Evolutionary conservation across 2,113 vertebrate genomes (phyloP).

Genomic region (Stegastes partitus): DNA sequence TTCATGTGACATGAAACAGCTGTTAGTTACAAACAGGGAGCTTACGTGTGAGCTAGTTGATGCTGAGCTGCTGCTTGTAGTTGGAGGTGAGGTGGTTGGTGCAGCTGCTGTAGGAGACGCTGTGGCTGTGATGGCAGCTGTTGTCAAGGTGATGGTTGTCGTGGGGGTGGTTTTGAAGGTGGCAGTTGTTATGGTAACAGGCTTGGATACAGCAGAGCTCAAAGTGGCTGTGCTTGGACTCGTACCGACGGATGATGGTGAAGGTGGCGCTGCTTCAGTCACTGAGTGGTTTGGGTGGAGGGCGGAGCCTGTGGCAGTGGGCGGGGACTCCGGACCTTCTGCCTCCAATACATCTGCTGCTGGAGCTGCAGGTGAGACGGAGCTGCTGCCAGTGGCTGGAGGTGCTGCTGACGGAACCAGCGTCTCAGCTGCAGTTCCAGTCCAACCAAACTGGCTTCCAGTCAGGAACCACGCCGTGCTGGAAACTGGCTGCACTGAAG

Average conservation of each 20-base stretch:
- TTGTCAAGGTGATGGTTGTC: background rate
- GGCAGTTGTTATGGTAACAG: background rate
- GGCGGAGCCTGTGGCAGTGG: slow-evolving; percentile 5
- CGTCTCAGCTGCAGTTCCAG: background rate
- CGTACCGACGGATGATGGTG: background rate
- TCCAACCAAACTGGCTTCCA: background rate
- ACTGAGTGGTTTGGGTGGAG: background rate
- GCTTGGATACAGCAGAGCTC: background rate
- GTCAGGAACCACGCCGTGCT: background rate
- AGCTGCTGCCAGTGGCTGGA: no score
- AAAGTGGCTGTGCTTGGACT: background rate
- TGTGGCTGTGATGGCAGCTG: background rate
- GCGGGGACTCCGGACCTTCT: no score
- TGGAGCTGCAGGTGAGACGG: background rate
- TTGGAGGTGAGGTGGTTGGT: background rate
- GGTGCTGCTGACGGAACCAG: background rate
- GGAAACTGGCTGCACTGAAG: background rate
- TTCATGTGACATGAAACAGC: no score
- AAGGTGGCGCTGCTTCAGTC: background rate
- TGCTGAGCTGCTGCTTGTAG: no score
- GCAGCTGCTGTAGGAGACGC: no score
- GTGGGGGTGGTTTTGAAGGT: background rate
- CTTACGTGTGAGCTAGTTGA: no score
- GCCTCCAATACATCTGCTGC: background rate
- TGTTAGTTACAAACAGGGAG: no score